Conservation (phyloP, 2,113 vertebrate genomes). For the Chaetorhynchus papuensis region DNA sequence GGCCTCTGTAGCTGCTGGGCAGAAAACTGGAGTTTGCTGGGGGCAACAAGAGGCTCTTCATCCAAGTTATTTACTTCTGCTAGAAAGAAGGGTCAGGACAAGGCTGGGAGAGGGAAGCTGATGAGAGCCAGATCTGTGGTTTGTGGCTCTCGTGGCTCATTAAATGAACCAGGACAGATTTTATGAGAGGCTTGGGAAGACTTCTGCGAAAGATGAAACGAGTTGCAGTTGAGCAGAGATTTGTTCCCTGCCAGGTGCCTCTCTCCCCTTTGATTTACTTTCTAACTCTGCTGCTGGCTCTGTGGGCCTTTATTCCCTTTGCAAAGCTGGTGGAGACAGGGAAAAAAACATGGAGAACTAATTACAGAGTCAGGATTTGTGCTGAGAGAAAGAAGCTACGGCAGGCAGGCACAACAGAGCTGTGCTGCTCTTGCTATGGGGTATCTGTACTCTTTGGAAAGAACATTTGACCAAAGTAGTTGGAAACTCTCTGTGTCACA, state of each 20-base stretch:
- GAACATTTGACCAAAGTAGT: neutral
- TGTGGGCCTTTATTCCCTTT: neutral
- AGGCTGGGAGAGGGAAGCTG: neutral
- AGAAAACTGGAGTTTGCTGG: neutral
- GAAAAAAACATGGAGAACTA: neutral
- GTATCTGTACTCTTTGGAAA: neutral
- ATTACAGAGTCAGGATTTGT: neutral
- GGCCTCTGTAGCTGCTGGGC: neutral
- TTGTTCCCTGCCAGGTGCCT: neutral
- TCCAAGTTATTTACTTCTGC: neutral
- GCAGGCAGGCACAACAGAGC: neutral
- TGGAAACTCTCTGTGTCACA: neutral
- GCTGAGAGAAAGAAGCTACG: neutral
- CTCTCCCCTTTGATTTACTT: neutral
- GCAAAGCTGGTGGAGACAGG: neutral
- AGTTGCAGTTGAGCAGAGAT: neutral
- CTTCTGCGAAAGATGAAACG: neutral
- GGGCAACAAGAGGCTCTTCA: neutral
- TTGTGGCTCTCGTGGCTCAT: neutral
- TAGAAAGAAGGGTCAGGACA: neutral
- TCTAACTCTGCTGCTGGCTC: neutral
- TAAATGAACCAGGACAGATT: neutral
- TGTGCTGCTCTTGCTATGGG: neutral
- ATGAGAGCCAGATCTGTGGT: neutral
- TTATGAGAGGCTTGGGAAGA: neutral